Evolutionary conservation across 2,888 invertebrate genomes (phyloP).

Genomic region (Athripsodes cinereus): DNA sequence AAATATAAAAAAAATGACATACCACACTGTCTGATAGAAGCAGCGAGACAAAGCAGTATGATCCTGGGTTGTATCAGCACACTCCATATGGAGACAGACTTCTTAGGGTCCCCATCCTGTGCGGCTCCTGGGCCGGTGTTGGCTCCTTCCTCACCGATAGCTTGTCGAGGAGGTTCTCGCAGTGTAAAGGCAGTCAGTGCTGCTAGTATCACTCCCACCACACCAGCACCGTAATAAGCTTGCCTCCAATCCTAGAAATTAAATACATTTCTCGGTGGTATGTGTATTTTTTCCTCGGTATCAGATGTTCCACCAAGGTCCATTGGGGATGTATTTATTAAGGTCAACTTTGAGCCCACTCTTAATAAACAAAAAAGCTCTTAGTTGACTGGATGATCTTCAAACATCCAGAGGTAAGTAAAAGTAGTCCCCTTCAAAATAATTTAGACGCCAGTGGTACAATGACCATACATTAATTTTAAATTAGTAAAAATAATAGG

Average conservation of each 20-base stretch:
- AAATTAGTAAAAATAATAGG: too few relatives aligned
- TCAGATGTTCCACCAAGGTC: too few relatives aligned
- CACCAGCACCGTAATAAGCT: conserved; percentile 74
- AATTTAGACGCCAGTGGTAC: too few relatives aligned
- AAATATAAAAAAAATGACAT: conserved; percentile 6
- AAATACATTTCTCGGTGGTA: too few relatives aligned
- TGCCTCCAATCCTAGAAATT: conserved; percentile 77
- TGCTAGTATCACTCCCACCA: conserved; percentile 67
- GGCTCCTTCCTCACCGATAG: conserved; percentile 61
- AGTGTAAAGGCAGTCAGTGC: conserved; percentile 67
- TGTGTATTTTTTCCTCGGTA: too few relatives aligned
- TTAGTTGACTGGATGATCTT: too few relatives aligned
- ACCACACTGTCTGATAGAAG: conserved; percentile 84
- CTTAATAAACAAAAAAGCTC: too few relatives aligned
- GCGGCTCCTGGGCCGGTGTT: conserved; percentile 32
- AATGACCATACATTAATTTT: too few relatives aligned
- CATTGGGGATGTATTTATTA: too few relatives aligned
- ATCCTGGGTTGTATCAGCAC: conserved; percentile 73
- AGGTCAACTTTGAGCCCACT: too few relatives aligned
- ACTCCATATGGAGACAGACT: conserved; percentile 56
- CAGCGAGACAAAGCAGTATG: conserved; percentile 75
- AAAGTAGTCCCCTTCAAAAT: too few relatives aligned
- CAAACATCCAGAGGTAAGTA: too few relatives aligned
- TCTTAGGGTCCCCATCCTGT: conserved; percentile 36
- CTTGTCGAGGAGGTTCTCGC: conserved; percentile 67